Percentiles rank a stretch among this genome's conserved stretches.
Evolutionary conservation across 2,888 invertebrate genomes (phyloP).

Genomic region (Xestoiulus laeticollis): DNA sequence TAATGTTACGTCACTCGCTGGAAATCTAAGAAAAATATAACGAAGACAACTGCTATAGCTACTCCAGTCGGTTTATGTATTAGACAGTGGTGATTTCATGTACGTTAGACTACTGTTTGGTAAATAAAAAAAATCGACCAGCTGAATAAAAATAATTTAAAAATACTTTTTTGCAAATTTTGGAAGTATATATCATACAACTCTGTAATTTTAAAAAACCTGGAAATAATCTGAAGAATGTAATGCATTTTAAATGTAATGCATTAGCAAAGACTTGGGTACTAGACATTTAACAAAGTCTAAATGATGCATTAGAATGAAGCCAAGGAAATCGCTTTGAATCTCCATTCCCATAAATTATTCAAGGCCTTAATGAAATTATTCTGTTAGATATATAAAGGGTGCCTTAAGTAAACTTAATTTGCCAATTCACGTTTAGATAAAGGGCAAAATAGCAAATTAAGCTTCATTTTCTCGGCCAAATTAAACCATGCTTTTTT

Average conservation of each 20-base stretch:
- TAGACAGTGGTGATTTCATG: background rate
- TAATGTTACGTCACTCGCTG: constrained; percentile 42
- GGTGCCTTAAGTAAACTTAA: background rate
- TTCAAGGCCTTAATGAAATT: background rate
- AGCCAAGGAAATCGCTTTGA: background rate
- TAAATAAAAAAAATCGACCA: background rate
- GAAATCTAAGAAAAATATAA: constrained; percentile 35
- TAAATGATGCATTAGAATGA: background rate
- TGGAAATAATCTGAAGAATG: too few relatives aligned
- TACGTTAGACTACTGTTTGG: background rate
- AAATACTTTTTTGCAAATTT: background rate
- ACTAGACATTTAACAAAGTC: background rate
- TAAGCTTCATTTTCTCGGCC: background rate
- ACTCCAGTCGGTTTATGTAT: constrained; percentile 33
- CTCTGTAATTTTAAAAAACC: background rate
- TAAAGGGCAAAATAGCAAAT: background rate
- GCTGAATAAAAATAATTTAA: background rate
- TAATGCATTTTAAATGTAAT: too few relatives aligned
- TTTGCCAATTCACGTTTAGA: background rate
- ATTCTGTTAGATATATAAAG: background rate
- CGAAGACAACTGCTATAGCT: constrained; percentile 36
- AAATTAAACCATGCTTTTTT: background rate
- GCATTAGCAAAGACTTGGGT: too few relatives aligned
- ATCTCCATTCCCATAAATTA: constrained; percentile 17
- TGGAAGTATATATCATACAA: too few relatives aligned